Conservation (phyloP, 1,140 invertebrate species). For the Nasonia longicornis region DNA sequence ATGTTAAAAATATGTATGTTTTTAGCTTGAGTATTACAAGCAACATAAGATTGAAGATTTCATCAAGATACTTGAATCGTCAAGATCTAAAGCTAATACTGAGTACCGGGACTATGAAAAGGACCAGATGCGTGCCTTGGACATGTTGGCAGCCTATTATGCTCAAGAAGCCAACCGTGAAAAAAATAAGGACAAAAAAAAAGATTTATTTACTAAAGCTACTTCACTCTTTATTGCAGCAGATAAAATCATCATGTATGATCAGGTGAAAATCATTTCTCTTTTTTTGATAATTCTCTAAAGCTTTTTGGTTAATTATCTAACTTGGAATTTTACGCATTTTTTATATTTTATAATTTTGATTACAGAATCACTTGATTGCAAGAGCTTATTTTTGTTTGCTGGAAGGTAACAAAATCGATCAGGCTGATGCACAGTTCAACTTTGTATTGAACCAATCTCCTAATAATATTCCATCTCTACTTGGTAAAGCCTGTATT, state of each 20-base stretch:
- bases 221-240: constrained; percentile 97
- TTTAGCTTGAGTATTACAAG: constrained; percentile 95
- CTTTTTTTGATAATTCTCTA: not conserved
- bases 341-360: not conserved
- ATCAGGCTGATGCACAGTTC: constrained; percentile 99
- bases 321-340: constrained; percentile 9
- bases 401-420: constrained; percentile 98
- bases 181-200: constrained; percentile 95
- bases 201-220: constrained; percentile 96
- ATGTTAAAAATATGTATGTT: constrained; percentile 44
- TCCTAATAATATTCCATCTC: constrained; percentile 94
- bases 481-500: constrained; percentile 98
- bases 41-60: constrained; percentile 93
- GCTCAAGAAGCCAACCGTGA: constrained; percentile 96
- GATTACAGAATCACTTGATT: constrained; percentile 89
- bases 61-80: constrained; percentile 91
- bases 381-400: constrained; percentile 98
- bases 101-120: constrained; percentile 94
- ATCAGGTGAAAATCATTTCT: constrained; percentile 78
- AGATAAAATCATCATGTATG: constrained; percentile 99
- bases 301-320: not conserved
- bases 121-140: constrained; percentile 96
- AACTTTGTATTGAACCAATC: constrained; percentile 98
- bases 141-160: constrained; percentile 98
- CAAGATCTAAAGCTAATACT: constrained; percentile 86